Percentiles rank a stretch among this genome's conserved stretches.
Evolutionary conservation across 2,888 invertebrate genomes (phyloP).

Genomic region (Polyommatus icarus): DNA sequence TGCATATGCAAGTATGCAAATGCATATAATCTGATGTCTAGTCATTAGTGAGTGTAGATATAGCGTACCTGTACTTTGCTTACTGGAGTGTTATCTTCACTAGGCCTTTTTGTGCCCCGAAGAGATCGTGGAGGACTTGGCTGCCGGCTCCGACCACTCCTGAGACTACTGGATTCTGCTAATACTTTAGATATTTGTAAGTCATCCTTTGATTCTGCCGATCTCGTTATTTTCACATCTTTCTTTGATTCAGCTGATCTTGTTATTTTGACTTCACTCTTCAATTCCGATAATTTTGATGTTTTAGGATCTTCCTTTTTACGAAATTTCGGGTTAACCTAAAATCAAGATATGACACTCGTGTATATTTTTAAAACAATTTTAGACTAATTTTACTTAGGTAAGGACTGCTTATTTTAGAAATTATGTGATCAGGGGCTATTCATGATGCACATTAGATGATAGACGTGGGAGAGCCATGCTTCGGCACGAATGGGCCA

Average conservation of each 20-base stretch:
- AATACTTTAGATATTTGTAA: background rate
- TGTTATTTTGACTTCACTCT: background rate
- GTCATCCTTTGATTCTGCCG: background rate
- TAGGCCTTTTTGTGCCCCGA: constrained; percentile 31
- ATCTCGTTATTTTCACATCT: background rate
- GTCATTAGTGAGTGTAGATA: background rate
- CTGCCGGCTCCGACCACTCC: constrained; percentile 26
- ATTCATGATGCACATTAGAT: background rate
- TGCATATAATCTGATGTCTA: no score
- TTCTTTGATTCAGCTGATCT: background rate
- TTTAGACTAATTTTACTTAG: background rate
- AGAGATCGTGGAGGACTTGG: constrained; percentile 32
- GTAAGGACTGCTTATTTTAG: background rate
- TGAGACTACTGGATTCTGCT: background rate
- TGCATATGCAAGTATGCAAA: no score
- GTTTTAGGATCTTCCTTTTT: constrained; percentile 35
- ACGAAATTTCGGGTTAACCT: constrained; percentile 32
- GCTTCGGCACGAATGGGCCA: no score
- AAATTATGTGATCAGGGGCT: background rate
- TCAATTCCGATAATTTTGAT: background rate
- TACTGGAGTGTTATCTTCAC: constrained; percentile 34
- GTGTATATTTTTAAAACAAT: background rate
- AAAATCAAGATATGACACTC: background rate
- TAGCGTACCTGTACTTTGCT: constrained; percentile 35
- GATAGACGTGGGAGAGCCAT: no score